phyloP scores from a whole-genome alignment of 1,140 invertebrate species.

The Lasioglossum albipes region DNA sequence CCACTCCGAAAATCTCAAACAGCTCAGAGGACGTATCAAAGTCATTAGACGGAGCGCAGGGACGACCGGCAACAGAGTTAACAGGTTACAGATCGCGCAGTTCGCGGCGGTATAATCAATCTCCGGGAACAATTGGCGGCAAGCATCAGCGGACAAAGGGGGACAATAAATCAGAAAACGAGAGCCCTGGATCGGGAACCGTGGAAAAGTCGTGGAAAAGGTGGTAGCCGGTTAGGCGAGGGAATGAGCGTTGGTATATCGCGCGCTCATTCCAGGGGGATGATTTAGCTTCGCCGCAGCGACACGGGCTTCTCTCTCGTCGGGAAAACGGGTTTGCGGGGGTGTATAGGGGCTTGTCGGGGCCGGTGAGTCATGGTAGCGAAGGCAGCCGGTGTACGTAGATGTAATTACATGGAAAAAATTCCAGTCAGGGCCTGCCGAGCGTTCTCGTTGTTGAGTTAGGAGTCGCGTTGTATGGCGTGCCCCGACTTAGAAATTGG shows the following conservation, averaged over 20 bases:
- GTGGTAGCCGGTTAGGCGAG: no score
- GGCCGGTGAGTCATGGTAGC: neutral
- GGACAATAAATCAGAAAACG: conserved; percentile 8
- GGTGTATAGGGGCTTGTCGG: neutral
- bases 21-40: no score
- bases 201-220: neutral
- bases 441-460: conserved; percentile 66
- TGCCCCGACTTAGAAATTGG: conserved; percentile 66
- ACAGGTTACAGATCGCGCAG: no score
- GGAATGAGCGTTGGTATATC: no score
- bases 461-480: conserved; percentile 63
- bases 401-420: conserved; percentile 76
- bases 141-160: neutral
- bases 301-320: neutral
- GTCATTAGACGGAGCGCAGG: no score
- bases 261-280: conserved; percentile 58
- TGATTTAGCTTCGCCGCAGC: conserved; percentile 67
- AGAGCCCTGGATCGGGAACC: conserved; percentile 7
- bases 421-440: conserved; percentile 71
- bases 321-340: no score
- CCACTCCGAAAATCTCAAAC: no score
- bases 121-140: neutral
- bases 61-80: no score
- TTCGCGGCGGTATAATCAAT: neutral
- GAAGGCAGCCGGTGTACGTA: conserved; percentile 43